A percentile compares a stretch with the other conserved stretches of the same genome.
phyloP scores from a whole-genome alignment of 92 coral and sea anemone species.

The Zoanthus sansibaricus region DNA sequence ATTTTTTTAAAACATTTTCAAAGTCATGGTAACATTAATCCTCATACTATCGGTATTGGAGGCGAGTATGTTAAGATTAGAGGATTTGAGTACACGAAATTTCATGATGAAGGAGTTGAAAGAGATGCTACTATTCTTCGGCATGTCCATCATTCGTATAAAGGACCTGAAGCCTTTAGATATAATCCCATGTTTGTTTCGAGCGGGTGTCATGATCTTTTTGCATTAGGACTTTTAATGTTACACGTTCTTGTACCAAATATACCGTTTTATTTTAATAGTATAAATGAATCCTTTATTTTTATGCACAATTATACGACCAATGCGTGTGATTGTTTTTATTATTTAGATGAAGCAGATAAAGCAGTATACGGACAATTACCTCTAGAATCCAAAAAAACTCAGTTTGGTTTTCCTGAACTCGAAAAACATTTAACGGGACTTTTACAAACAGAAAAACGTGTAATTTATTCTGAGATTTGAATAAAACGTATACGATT shows the following conservation, averaged over 20 bases:
- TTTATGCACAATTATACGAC: not conserved
- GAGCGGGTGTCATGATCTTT: not conserved
- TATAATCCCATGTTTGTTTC: not conserved
- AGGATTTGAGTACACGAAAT: not conserved
- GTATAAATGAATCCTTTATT: not conserved
- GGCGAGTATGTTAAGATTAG: not conserved
- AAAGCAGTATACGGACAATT: not conserved
- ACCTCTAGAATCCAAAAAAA: not conserved
- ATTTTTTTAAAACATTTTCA: too few species aligned
- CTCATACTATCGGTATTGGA: not conserved
- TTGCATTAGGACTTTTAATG: not conserved
- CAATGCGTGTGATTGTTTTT: not conserved
- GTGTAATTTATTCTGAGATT: not conserved
- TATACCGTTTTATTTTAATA: not conserved
- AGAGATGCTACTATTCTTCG: not conserved
- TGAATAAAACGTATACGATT: not conserved
- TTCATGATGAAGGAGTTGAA: not conserved
- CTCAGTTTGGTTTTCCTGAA: not conserved
- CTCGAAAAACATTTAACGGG: not conserved
- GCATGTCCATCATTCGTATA: not conserved
- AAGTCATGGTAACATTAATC: not conserved
- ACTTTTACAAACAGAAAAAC: not conserved
- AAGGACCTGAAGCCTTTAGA: not conserved
- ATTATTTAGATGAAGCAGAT: not conserved
- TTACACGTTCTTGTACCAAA: not conserved